Conservation (phyloP, 2,797 vertebrate genomes). For the Momotus momota region DNA sequence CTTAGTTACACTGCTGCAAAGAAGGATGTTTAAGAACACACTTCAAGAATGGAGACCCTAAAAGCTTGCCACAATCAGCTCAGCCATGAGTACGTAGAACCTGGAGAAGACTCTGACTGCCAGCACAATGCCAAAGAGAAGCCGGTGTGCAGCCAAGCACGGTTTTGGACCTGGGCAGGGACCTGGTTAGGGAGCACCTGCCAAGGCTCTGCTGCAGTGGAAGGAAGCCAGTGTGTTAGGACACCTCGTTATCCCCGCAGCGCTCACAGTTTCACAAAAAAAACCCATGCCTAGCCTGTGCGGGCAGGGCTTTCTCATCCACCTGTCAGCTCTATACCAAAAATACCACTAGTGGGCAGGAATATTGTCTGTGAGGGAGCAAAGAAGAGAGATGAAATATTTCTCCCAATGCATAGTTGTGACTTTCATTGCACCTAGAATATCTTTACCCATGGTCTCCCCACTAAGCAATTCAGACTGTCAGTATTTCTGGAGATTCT, state of each 20-base stretch:
- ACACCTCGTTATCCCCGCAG: background rate
- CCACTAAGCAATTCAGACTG: background rate
- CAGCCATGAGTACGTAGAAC: background rate
- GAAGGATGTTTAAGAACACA: background rate
- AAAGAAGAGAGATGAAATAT: background rate
- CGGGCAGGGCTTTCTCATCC: background rate
- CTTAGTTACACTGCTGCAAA: background rate
- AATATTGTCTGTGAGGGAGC: background rate
- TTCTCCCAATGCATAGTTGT: background rate
- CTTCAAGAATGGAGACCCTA: background rate
- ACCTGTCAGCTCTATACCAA: background rate
- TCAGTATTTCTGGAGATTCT: background rate
- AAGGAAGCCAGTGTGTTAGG: background rate
- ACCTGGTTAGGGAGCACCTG: background rate
- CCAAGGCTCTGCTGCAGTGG: background rate
- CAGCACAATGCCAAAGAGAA: fast-evolving
- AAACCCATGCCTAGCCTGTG: background rate
- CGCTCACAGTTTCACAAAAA: background rate
- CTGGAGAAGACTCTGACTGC: background rate
- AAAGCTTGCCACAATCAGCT: background rate
- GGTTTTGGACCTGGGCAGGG: background rate
- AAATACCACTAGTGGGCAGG: background rate
- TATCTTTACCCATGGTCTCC: background rate
- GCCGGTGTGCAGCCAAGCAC: fast-evolving
- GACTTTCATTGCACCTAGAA: background rate